A percentile compares a stretch with the other conserved stretches of the same genome.
Conservation (phyloP, 2,797 vertebrate species). For the Chromobotia macracanthus region DNA sequence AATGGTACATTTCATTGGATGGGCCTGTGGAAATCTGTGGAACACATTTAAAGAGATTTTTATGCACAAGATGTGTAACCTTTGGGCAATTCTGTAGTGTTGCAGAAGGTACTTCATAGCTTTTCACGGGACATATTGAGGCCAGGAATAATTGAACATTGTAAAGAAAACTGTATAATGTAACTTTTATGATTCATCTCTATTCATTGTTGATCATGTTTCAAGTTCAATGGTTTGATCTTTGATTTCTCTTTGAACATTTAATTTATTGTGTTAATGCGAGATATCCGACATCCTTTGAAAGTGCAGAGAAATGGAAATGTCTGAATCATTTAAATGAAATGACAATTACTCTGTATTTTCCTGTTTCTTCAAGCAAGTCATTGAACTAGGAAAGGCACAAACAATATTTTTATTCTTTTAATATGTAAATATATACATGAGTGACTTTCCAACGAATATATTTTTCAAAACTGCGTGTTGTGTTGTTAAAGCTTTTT, state of each 20-base stretch:
- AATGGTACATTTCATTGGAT: conserved; percentile 36
- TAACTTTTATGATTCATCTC: conserved; percentile 57
- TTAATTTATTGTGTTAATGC: conserved; percentile 51
- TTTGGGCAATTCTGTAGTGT: conserved; percentile 67
- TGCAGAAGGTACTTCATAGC: conserved; percentile 64
- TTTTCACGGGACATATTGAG: conserved; percentile 41
- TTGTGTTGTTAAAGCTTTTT: neutral
- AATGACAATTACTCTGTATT: neutral
- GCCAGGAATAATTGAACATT: conserved; percentile 46
- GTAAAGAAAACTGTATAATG: conserved; percentile 51
- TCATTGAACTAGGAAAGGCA: conserved; percentile 31
- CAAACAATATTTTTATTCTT: conserved; percentile 50
- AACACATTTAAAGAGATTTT: conserved; percentile 48
- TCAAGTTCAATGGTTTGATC: conserved; percentile 27
- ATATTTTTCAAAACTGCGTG: conserved; percentile 26
- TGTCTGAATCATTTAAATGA: conserved; percentile 31
- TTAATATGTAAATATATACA: conserved; percentile 68
- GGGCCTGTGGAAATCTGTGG: neutral
- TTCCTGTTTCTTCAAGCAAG: conserved; percentile 28
- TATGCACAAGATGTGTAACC: conserved; percentile 58
- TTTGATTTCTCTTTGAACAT: conserved; percentile 13
- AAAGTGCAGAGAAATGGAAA: neutral
- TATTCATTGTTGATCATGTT: conserved; percentile 27
- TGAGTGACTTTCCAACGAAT: conserved; percentile 47
- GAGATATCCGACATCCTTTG: neutral